Evolutionary conservation across 2,113 vertebrate species (phyloP).

Genomic region (Prochilodus magdalenae): DNA sequence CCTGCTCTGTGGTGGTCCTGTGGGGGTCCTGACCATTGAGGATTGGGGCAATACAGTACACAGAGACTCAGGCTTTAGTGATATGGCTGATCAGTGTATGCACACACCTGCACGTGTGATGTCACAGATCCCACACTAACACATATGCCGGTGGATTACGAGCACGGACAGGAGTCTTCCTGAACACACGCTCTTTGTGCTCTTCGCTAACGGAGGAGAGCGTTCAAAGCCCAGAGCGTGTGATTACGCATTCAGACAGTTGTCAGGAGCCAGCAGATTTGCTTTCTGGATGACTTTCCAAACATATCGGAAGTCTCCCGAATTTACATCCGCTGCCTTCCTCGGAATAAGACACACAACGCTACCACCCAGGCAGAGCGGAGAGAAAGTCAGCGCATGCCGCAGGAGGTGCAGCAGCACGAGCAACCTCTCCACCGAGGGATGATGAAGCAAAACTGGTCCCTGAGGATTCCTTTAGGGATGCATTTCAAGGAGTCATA

Average conservation of each 20-base stretch:
- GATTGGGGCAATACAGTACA: too few species aligned
- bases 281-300: constrained; percentile 65
- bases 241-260: constrained; percentile 66
- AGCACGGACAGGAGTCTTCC: background rate
- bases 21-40: too few species aligned
- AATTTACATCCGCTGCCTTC: constrained; percentile 75
- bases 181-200: constrained; percentile 48
- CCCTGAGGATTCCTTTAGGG: constrained; percentile 64
- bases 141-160: background rate
- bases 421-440: constrained; percentile 64
- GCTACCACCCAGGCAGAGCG: constrained; percentile 67
- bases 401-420: constrained; percentile 65
- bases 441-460: constrained; percentile 70
- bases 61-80: too few species aligned
- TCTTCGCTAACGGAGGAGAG: constrained; percentile 50
- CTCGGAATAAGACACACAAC: constrained; percentile 70
- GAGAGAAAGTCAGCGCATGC: constrained; percentile 65
- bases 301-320: constrained; percentile 64
- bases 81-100: too few species aligned
- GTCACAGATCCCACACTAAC: too few species aligned
- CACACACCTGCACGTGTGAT: too few species aligned
- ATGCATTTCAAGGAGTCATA: constrained; percentile 59
- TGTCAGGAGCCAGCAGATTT: constrained; percentile 63
- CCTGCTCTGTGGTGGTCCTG: too few species aligned
- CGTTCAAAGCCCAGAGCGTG: constrained; percentile 47